Evolutionary conservation across 2,113 vertebrate species (phyloP).

Genomic region (Lota lota): DNA sequence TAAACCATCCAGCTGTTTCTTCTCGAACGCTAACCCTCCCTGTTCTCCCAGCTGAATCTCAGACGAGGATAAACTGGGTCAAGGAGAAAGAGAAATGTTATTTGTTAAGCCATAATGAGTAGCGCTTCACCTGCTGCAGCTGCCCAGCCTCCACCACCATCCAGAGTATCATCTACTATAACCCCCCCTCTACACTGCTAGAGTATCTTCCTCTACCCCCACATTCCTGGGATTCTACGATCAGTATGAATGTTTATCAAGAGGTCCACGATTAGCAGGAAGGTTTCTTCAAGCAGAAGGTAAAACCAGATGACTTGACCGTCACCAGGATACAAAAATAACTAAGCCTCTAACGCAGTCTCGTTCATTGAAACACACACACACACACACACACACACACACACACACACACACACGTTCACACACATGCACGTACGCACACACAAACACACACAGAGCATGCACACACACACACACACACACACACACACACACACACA

Average conservation of each 20-base stretch:
- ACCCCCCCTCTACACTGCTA: constrained; percentile 23
- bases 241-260: constrained; percentile 57
- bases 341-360: too few relatives aligned
- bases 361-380: neutral
- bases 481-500: neutral
- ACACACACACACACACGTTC: neutral
- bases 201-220: constrained; percentile 24
- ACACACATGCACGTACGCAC: too few relatives aligned
- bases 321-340: constrained; percentile 12
- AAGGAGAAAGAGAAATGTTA: constrained; percentile 24
- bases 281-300: constrained; percentile 15
- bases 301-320: constrained; percentile 27
- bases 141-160: neutral
- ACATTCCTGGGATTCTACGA: constrained; percentile 22
- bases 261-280: constrained; percentile 30
- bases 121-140: constrained; percentile 2
- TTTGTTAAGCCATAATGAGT: constrained; percentile 25
- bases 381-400: neutral
- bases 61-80: constrained; percentile 42
- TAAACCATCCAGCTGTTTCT: constrained; percentile 11
- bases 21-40: constrained; percentile 14
- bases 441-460: neutral
- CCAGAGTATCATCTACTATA: neutral
- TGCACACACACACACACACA: neutral
- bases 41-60: constrained; percentile 2